These are phyloP conservation scores for Scrobipalpa atriplicella DNA, from an alignment of 2,888 invertebrate genomes.

Conservation along the genomic window DNA sequence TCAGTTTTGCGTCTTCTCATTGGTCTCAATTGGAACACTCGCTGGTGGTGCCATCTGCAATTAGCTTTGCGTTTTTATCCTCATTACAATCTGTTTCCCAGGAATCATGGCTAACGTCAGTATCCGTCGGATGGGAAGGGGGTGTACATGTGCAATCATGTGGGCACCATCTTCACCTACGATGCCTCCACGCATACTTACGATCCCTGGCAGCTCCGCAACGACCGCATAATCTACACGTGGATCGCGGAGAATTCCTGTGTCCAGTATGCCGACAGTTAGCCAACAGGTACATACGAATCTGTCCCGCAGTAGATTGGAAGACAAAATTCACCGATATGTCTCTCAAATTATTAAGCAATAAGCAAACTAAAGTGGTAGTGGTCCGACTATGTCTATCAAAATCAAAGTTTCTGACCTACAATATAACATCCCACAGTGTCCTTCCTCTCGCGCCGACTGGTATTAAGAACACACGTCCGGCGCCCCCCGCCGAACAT, in stretches of 20 bases:
- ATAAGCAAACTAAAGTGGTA: too few relatives aligned
- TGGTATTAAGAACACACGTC: conserved; percentile 84
- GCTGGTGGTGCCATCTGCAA: too few relatives aligned
- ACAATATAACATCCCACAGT: conserved; percentile 59
- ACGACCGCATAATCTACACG: conserved; percentile 87
- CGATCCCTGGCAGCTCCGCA: conserved; percentile 91
- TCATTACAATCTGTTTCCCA: conserved; percentile 43
- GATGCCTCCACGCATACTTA: conserved; percentile 96
- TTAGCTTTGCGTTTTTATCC: not conserved
- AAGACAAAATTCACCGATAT: too few relatives aligned
- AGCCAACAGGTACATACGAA: conserved; percentile 51
- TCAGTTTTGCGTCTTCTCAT: too few relatives aligned
- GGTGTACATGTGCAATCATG: conserved; percentile 97
- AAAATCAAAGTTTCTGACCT: not conserved
- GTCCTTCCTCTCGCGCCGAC: conserved; percentile 92
- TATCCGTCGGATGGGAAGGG: conserved; percentile 94
- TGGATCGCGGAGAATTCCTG: conserved; percentile 91
- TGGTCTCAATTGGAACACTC: too few relatives aligned
- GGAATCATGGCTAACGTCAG: conserved; percentile 89
- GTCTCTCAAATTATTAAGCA: too few relatives aligned
- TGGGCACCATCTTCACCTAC: conserved; percentile 98
- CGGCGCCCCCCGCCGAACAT: conserved; percentile 81
- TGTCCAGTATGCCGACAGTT: conserved; percentile 97
- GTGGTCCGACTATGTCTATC: too few relatives aligned
- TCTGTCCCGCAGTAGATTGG: too few relatives aligned